Percentiles rank a stretch among this genome's conserved stretches.
phyloP scores from a whole-genome alignment of 2,888 invertebrate species.

The Sinelater perroti region DNA sequence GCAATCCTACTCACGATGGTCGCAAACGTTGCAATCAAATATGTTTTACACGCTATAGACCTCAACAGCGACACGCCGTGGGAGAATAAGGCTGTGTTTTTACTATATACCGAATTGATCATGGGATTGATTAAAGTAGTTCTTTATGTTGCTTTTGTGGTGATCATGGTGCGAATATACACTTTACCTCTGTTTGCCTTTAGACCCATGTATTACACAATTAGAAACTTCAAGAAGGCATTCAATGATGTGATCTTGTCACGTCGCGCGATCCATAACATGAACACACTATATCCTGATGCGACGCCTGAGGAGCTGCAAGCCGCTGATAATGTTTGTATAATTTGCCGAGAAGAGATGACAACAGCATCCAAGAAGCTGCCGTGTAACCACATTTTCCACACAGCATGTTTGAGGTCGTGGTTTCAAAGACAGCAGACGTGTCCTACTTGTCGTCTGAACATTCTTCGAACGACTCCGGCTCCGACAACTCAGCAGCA shows the following conservation, averaged over 20 bases:
- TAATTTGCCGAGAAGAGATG: slow-evolving; percentile 91
- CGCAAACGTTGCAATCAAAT: slow-evolving; percentile 92
- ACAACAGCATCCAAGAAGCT: slow-evolving; percentile 87
- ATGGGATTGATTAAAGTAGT: slow-evolving; percentile 85
- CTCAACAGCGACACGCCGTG: slow-evolving; percentile 94
- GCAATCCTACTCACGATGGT: slow-evolving; percentile 95
- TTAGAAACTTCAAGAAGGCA: slow-evolving; percentile 97
- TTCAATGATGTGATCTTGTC: slow-evolving; percentile 97
- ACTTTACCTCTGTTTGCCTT: slow-evolving; percentile 98
- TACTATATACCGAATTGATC: slow-evolving; percentile 94
- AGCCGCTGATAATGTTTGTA: slow-evolving; percentile 96
- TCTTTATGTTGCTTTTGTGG: slow-evolving; percentile 78
- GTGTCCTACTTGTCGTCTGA: slow-evolving; percentile 97
- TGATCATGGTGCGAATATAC: slow-evolving; percentile 95
- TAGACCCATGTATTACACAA: slow-evolving; percentile 99
- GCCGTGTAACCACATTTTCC: slow-evolving; percentile 99
- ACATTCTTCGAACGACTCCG: slow-evolving; percentile 64
- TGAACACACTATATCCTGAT: slow-evolving; percentile 98
- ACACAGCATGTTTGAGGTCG: slow-evolving; percentile 94
- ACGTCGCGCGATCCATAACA: slow-evolving; percentile 93
- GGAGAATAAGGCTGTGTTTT: slow-evolving; percentile 98
- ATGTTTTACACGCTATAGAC: slow-evolving; percentile 87
- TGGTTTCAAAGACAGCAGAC: slow-evolving; percentile 99
- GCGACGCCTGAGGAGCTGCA: slow-evolving; percentile 92
- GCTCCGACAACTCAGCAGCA: slow-evolving; percentile 40